Conservation (phyloP, 2,113 vertebrate genomes). For the Bubo blakistoni region DNA sequence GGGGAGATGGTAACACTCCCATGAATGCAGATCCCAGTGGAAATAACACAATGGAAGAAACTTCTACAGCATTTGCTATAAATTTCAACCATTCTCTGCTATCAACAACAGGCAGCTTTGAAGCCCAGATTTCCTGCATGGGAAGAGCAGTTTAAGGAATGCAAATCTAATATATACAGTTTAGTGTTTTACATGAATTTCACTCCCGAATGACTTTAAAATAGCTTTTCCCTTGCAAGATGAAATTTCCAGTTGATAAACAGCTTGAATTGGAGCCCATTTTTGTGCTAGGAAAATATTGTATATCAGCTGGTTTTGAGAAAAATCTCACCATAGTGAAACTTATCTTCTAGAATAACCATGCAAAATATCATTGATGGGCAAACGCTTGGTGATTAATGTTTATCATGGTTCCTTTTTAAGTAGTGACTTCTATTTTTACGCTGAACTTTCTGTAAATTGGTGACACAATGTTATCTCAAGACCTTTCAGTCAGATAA, state of each 20-base stretch:
- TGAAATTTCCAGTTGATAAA: not conserved
- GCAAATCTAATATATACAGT: not conserved
- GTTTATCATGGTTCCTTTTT: conserved; percentile 1
- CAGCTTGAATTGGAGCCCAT: not conserved
- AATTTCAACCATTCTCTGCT: not conserved
- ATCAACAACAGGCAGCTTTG: not conserved
- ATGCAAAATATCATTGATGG: not conserved
- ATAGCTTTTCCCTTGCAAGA: not conserved
- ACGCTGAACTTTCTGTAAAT: conserved; percentile 6
- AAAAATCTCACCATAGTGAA: not conserved
- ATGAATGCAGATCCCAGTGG: not conserved
- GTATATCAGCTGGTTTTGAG: not conserved
- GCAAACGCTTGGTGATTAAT: not conserved
- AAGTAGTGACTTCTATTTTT: conserved; percentile 42
- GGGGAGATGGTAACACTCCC: not conserved
- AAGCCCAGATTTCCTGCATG: not conserved
- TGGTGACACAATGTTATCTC: conserved; percentile 46
- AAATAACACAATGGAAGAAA: not conserved
- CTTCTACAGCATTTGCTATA: not conserved
- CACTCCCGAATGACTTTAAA: not conserved
- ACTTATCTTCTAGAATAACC: not conserved
- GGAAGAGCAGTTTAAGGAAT: not conserved
- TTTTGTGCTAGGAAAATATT: not conserved
- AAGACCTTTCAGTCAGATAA: conserved; percentile 12
- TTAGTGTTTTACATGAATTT: not conserved